phyloP scores from a whole-genome alignment of 2,888 invertebrate genomes.

The Acanthopleura granulata region DNA sequence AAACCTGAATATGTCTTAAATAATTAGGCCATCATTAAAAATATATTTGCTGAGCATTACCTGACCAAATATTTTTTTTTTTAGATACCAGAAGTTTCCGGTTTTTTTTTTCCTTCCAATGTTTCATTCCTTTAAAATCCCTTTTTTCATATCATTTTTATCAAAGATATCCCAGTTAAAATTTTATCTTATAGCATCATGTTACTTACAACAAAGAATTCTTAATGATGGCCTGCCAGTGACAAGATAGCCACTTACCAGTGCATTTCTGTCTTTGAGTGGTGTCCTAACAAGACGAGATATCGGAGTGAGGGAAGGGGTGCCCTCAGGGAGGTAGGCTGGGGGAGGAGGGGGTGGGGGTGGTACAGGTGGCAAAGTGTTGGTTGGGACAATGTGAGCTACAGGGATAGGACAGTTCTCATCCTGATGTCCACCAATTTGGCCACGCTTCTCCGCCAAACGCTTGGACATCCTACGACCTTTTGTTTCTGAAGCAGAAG shows the following conservation, averaged over 20 bases:
- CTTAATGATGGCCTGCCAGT: too few species aligned
- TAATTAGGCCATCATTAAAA: not conserved
- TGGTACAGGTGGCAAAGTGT: conserved; percentile 33
- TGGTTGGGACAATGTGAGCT: not conserved
- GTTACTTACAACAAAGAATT: too few species aligned
- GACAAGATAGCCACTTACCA: not conserved
- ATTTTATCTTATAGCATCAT: too few species aligned
- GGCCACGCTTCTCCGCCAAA: conserved; percentile 32
- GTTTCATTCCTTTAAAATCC: too few species aligned
- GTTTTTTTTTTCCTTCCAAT: too few species aligned
- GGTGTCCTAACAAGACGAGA: not conserved
- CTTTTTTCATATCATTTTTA: too few species aligned
- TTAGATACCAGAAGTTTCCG: too few species aligned
- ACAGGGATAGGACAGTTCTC: conserved; percentile 12
- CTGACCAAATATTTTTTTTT: too few species aligned
- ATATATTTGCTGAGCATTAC: too few species aligned
- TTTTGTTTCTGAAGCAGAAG: conserved; percentile 39
- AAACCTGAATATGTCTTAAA: conserved; percentile 25
- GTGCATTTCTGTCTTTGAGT: conserved; percentile 7
- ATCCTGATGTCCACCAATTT: not conserved
- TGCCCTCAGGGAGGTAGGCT: conserved; percentile 20
- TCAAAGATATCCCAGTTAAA: too few species aligned
- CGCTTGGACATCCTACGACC: conserved; percentile 42
- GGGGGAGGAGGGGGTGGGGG: conserved; percentile 46
- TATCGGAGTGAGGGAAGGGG: conserved; percentile 17